Conservation (phyloP, 2,113 vertebrate genomes). For the Macaca mulatta region DNA sequence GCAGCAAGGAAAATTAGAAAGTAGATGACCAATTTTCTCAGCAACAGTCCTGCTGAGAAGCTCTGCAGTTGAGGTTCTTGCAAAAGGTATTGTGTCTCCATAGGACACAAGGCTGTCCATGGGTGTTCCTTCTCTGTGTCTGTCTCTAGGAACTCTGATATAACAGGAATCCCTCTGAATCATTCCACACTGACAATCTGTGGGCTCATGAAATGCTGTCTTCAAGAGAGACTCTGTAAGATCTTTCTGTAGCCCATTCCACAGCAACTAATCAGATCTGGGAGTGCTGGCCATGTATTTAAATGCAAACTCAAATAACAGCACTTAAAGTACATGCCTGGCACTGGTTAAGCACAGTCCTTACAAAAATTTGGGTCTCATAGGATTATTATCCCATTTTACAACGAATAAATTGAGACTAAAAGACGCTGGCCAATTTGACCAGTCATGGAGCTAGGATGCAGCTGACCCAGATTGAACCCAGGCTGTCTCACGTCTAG, state of each 20-base stretch:
- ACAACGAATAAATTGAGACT: neutral
- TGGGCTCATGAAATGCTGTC: neutral
- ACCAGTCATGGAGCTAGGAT: neutral
- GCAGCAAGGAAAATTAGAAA: neutral
- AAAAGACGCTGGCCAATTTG: neutral
- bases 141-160: too few species aligned
- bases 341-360: neutral
- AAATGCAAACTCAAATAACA: neutral
- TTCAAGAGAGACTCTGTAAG: neutral
- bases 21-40: neutral
- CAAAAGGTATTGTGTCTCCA: neutral
- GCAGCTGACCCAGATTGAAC: neutral
- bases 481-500: neutral
- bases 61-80: neutral
- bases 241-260: neutral
- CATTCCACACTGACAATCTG: neutral
- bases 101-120: neutral
- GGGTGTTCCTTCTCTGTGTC: neutral
- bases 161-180: neutral
- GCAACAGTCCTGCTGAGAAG: neutral
- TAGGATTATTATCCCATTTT: neutral
- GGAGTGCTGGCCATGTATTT: neutral
- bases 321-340: neutral
- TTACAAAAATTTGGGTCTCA: neutral
- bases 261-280: neutral